Evolutionary conservation across 1,140 invertebrate species (phyloP), one percentile per base, ranked within the genome.

Genomic region (Drosophila sulfurigaster): DNA sequence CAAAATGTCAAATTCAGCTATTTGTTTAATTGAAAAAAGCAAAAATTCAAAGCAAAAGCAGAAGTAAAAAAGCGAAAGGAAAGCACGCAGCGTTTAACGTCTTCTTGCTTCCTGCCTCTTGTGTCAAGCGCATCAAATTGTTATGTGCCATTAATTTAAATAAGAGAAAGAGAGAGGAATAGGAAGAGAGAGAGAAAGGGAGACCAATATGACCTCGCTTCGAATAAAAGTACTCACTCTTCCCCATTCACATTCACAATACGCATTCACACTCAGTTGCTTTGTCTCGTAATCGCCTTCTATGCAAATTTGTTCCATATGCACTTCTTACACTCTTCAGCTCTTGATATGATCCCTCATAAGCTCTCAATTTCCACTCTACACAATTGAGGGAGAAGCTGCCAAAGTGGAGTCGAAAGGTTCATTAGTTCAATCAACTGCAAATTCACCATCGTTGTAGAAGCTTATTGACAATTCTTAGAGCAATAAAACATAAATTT

Each of bases 1-100:
- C 68, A 88, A 25, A 89, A 88, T 81, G 85, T 88, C 83, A 88
- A 88, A 83, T 88, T 88, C 83, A 88, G 83, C 85, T 89, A 89
- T 88, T 88, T 88, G 83, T 89, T 89, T 88, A 88, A 88, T 89
- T 88, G 85, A 89, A 87, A 88, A 79, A 74, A 67, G 56, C 43
- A 68, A 32, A 74, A 32, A 62, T 25, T 25, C 35, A 28, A 6
- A 6, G 28, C 35, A 11, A 48, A 43, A 56, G 15, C 54, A 46
- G 16, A 20, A 25, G 20, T 49, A 65, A 25, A 25, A 25, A 25
- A 25, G 8, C 16, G 25, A 3, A 49, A 38, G 46, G 13, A 59
- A 16, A 59, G 57, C 57, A 59, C n/a, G 32, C 41, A 15, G 41
- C 68, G 32, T 52, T 28, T 32, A 0, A 32, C 5, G 15, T 38